These are phyloP conservation scores for Zygaena filipendulae DNA, from an alignment of 2,888 invertebrate species.

Conservation along the genomic window DNA sequence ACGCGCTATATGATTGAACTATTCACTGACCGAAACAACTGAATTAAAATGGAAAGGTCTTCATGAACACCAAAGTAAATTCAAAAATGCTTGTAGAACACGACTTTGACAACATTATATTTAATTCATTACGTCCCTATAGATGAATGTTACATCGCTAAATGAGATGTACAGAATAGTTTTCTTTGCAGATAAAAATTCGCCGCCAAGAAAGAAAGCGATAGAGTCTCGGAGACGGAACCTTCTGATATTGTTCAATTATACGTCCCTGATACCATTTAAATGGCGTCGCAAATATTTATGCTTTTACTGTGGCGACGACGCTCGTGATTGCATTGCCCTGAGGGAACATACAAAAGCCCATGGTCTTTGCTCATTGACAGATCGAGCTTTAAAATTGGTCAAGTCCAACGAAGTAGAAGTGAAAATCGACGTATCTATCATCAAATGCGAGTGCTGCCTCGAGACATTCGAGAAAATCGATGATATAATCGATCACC, in stretches of 20 bases:
- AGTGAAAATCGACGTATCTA: slow-evolving; percentile 47
- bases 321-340: slow-evolving; percentile 23
- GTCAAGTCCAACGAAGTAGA: slow-evolving; percentile 37
- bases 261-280: slow-evolving; percentile 48
- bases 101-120: too few species aligned
- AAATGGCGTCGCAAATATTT: slow-evolving; percentile 49
- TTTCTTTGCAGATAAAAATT: slow-evolving; percentile 53
- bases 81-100: too few species aligned
- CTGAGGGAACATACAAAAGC: slow-evolving; percentile 35
- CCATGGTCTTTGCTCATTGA: slow-evolving; percentile 33
- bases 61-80: too few species aligned
- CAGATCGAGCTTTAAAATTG: slow-evolving; percentile 32
- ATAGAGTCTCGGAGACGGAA: slow-evolving; percentile 31
- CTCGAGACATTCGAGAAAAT: slow-evolving; percentile 21
- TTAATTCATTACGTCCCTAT: too few species aligned
- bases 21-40: too few species aligned
- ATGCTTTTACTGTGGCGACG: slow-evolving; percentile 49
- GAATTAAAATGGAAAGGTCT: too few species aligned
- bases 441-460: slow-evolving; percentile 37
- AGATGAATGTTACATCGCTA: too few species aligned
- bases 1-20: too few species aligned
- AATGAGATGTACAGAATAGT: too few species aligned
- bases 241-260: slow-evolving; percentile 47
- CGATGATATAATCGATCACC: slow-evolving; percentile 29
- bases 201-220: slow-evolving; percentile 27